Conservation (phyloP, 2,113 vertebrate genomes). For the Silurus glanis region DNA sequence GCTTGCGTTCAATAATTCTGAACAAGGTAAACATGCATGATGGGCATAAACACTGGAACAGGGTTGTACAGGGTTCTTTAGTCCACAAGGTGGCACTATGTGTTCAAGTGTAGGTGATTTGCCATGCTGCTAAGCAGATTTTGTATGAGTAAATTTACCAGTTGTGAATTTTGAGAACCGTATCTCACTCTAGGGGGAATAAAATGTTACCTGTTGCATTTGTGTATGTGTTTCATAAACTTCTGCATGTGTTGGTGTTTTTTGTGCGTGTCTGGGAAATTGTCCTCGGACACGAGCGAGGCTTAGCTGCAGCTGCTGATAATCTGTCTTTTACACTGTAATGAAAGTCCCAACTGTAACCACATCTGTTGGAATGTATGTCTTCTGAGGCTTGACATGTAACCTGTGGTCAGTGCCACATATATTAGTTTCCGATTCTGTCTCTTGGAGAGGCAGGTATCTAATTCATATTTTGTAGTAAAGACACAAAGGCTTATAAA, state of each 20-base stretch:
- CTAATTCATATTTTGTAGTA: neutral
- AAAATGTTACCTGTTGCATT: constrained; percentile 14
- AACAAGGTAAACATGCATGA: neutral
- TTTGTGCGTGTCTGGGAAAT: neutral
- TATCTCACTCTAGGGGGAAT: constrained; percentile 1
- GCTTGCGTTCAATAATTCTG: neutral
- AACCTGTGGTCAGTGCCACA: constrained; percentile 46
- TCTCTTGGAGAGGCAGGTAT: neutral
- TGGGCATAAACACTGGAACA: neutral
- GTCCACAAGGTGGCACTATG: constrained; percentile 45
- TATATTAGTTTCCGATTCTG: neutral
- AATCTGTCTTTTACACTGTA: constrained; percentile 38
- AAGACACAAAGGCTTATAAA: neutral
- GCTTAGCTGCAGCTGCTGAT: constrained; percentile 50
- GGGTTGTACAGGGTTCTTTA: neutral
- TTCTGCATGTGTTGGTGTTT: constrained; percentile 28
- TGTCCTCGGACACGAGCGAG: neutral
- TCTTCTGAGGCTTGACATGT: constrained; percentile 11
- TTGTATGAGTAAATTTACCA: neutral
- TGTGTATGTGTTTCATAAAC: neutral
- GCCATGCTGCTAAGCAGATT: neutral
- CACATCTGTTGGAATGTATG: constrained; percentile 29
- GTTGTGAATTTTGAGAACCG: neutral
- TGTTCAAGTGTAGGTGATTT: neutral
- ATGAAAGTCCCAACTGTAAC: constrained; percentile 30